These are phyloP conservation scores for Lacanobia oleracea DNA, from an alignment of 2,888 invertebrate species.

Conservation along the genomic window DNA sequence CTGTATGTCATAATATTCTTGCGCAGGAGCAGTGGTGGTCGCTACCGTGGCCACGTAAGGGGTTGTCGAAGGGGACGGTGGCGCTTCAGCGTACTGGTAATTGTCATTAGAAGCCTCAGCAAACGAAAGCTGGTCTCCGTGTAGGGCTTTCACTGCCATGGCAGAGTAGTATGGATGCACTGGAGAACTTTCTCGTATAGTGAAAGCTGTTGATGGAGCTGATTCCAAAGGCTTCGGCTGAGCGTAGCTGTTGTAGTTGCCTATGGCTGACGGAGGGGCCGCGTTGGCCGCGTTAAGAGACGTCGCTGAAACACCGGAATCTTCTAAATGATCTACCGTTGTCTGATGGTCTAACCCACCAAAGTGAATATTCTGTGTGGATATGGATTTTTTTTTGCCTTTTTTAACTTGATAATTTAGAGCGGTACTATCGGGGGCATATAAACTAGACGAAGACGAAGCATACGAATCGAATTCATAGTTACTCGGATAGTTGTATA, in stretches of 20 bases:
- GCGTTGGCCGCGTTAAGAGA: constrained; percentile 72
- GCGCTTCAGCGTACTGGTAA: constrained; percentile 82
- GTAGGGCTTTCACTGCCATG: constrained; percentile 82
- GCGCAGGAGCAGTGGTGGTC: constrained; percentile 69
- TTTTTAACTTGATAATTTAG: constrained; percentile 71
- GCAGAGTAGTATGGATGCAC: constrained; percentile 82
- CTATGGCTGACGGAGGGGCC: constrained; percentile 74
- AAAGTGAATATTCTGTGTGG: constrained; percentile 86
- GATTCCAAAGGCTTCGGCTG: constrained; percentile 70
- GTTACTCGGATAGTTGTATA: constrained; percentile 78
- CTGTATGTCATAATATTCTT: constrained; percentile 67
- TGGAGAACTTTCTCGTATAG: constrained; percentile 81
- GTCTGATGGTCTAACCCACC: constrained; percentile 83
- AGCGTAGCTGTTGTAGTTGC: constrained; percentile 74
- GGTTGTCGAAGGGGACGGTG: constrained; percentile 75
- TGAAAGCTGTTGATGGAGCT: constrained; percentile 76
- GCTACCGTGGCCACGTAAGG: constrained; percentile 67
- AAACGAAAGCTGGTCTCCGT: constrained; percentile 75
- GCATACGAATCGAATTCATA: constrained; percentile 83
- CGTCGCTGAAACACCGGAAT: constrained; percentile 70
- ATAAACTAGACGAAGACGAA: constrained; percentile 82
- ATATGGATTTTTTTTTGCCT: constrained; percentile 84
- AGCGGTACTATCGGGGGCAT: constrained; percentile 71
- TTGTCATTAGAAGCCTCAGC: constrained; percentile 85
- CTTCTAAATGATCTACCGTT: constrained; percentile 81